These are phyloP conservation scores for Littorina saxatilis DNA, from an alignment of 1,140 invertebrate genomes.

Conservation along the genomic window DNA sequence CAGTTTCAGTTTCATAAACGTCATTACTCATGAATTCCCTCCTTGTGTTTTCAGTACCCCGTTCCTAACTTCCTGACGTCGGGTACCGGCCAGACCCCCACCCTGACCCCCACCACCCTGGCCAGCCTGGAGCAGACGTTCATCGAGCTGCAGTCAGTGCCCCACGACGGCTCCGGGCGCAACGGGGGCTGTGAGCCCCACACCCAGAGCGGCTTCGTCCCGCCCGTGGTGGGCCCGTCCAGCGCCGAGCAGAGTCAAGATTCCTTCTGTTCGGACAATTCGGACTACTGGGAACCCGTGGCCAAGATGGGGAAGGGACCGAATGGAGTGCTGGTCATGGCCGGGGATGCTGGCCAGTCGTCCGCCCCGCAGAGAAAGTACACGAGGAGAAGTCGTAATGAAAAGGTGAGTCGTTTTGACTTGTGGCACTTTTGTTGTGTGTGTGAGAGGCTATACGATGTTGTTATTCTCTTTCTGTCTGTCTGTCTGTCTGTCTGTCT, in stretches of 20 bases:
- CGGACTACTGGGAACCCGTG: constrained; percentile 57
- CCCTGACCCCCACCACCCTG: constrained; percentile 94
- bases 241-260: constrained; percentile 61
- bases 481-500: too few relatives aligned
- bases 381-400: constrained; percentile 56
- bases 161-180: constrained; percentile 68
- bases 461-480: background rate
- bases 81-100: constrained; percentile 90
- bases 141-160: constrained; percentile 80
- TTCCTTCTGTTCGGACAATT: constrained; percentile 54
- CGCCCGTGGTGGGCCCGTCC: constrained; percentile 83
- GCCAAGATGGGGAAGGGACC: constrained; percentile 41
- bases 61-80: constrained; percentile 58
- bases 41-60: constrained; percentile 59
- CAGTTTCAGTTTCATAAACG: too few relatives aligned
- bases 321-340: constrained; percentile 34
- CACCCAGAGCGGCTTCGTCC: constrained; percentile 93
- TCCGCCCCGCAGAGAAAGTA: constrained; percentile 53
- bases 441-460: background rate
- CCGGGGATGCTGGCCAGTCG: constrained; percentile 27
- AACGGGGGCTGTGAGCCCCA: constrained; percentile 79
- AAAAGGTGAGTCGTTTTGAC: constrained; percentile 55
- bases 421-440: constrained; percentile 28
- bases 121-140: constrained; percentile 90
- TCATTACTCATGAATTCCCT: too few relatives aligned